Base-by-base conservation (phyloP, 2,888 invertebrate genomes). In the Lepas anatifera region DNA sequence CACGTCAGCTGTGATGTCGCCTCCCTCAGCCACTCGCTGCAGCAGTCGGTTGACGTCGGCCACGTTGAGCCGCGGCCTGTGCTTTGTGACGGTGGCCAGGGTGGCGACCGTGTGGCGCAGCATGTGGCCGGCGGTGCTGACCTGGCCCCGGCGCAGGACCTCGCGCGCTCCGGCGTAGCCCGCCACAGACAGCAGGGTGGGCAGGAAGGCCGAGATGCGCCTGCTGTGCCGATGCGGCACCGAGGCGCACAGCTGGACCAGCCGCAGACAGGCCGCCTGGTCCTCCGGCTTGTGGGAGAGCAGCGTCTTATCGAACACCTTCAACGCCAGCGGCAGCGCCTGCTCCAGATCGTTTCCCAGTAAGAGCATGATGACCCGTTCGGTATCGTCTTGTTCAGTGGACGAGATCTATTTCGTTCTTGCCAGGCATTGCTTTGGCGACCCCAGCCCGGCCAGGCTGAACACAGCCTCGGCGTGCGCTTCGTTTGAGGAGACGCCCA, bases 1-100 rank as follows among this genome's bases (percentile, higher is more conserved):
- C 68, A 78, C 78, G 18, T 74, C 73, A 22, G 50, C 35, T 32
- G 58, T 70, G 25, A n/a, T 27, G 13, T 37, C 63, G 63, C n/a
- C 37, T 68, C 52, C 43, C 67, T 35, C 7, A 1, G 10, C 11
- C 41, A 13, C 11, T 41, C 41, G 41, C 52, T 58, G 25, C 43
- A 25, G 69, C 64, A 35, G 41, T 11, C 48, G 35, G 11, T 29
- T 39, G 6, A 29, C 71, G 46, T n/a, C 52, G 58, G 41, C 50
- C 18, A 46, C 52, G 27, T 25, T 25, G 27, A 77, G 76, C 52
- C 37, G 66, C 68, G 22, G 46, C 39, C 8, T 6, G 67, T 41
- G 71, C 66, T 69, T 67, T 66, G 69, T 29, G 22, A 66, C 48
- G 11, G 22, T 25, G 25, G 25, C 48, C 58, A 50, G 63, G 8